phyloP scores from a whole-genome alignment of 2,113 vertebrate species.

The Dromiciops gliroides region DNA sequence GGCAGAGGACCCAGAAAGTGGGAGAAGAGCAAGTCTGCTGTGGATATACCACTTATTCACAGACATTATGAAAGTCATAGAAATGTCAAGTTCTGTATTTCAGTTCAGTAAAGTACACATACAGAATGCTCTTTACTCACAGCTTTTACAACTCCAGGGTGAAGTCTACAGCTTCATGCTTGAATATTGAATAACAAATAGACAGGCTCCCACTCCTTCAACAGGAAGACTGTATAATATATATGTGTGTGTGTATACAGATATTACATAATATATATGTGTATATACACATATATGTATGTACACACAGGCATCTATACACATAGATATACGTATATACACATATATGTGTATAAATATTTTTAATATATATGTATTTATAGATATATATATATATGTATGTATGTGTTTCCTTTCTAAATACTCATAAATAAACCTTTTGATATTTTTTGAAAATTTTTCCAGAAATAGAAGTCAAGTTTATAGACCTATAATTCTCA shows the following conservation, averaged over 20 bases:
- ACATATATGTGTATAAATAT: not conserved
- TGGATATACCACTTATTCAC: not conserved
- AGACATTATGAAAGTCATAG: constrained; percentile 74
- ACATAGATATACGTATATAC: too few relatives aligned
- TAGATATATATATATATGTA: not conserved
- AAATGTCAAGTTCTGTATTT: constrained; percentile 70
- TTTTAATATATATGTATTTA: not conserved
- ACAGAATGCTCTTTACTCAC: not conserved
- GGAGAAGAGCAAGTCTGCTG: fast-evolving
- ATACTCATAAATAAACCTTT: too few relatives aligned
- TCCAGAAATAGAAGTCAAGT: too few relatives aligned
- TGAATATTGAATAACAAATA: constrained; percentile 38
- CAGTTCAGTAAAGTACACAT: constrained; percentile 53
- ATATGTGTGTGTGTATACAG: not conserved
- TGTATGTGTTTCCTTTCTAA: too few relatives aligned
- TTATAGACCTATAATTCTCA: too few relatives aligned
- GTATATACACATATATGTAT: too few relatives aligned
- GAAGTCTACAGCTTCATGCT: constrained; percentile 55
- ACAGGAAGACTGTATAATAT: not conserved
- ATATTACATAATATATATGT: not conserved
- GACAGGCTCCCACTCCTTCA: not conserved
- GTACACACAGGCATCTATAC: too few relatives aligned
- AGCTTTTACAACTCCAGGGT: constrained; percentile 17
- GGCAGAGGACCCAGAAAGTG: not conserved
- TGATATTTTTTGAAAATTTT: too few relatives aligned